Conservation (phyloP, 2,797 vertebrate species). For the Amblyraja radiata region DNA sequence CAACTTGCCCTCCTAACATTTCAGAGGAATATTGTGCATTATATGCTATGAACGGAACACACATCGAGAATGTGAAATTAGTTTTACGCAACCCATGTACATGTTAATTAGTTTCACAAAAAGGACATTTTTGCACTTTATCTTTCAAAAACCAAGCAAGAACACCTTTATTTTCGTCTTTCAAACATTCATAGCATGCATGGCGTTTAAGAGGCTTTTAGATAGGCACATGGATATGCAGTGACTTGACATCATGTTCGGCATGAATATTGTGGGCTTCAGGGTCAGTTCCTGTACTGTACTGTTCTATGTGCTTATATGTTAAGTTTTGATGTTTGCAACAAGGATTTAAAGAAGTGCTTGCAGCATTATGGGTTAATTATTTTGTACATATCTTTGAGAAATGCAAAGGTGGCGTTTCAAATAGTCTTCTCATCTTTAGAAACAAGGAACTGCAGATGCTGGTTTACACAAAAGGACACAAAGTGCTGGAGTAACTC, state of each 20-base stretch:
- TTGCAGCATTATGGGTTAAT: background rate
- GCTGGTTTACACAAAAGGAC: too few relatives aligned
- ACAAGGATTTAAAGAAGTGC: background rate
- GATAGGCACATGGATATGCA: too few relatives aligned
- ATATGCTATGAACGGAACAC: background rate
- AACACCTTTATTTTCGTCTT: background rate
- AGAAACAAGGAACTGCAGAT: too few relatives aligned
- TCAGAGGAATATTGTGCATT: background rate
- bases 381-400: background rate
- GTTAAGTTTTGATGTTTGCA: background rate
- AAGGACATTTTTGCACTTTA: background rate
- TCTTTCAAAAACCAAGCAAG: background rate
- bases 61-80: background rate
- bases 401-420: background rate
- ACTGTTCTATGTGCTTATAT: too few relatives aligned
- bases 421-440: too few relatives aligned
- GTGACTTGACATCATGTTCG: too few relatives aligned
- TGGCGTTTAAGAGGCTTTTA: background rate
- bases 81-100: too few relatives aligned
- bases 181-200: background rate
- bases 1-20: background rate
- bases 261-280: too few relatives aligned
- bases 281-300: too few relatives aligned
- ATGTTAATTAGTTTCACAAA: background rate
- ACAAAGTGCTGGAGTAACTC: too few relatives aligned